Evolutionary conservation across 2,888 invertebrate genomes (phyloP), one percentile per base, ranked within the genome.

Genomic region (Philaethria dido): DNA sequence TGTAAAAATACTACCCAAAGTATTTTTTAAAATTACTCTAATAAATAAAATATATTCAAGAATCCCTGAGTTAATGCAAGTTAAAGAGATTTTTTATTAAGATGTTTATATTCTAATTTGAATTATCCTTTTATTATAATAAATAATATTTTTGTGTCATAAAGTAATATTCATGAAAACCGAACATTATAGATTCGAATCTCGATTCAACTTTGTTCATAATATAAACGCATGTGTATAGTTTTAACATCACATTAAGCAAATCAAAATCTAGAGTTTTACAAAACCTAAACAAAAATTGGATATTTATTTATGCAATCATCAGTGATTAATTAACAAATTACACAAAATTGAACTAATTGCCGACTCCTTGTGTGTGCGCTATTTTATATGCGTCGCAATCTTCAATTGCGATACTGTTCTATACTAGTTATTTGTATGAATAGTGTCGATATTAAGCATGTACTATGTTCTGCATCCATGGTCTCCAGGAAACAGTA

Each of bases 401-500:
- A 57, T 68, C 20, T 16, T 52, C 48, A 14, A 62, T 48, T 54
- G 63, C 45, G 55, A 54, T 8, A 6, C 9, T 33, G 22, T 59
- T 47, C 75, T 80, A 80, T 84, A 80, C 83, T 85, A 83, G 74
- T 81, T n/a, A 39, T 42, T 57, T 60, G 83, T 85, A 79, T 75
- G 69, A 75, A 72, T 85, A 87, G 85, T 85, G 85, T 83, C 83
- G 86, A 88, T 86, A 88, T 83, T 86, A 92, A 92, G 92, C 92
- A 92, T 92, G 92, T 92, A 86, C 89, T 91, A 87, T 92, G 92
- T 92, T 87, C 88, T 84, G 91, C 91, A 91, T 93, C 89, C 94
- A 87, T 93, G 81, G 79, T 93, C 93, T 90, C 92, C 95, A 95
- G 95, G 95, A 95, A 95, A 94, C 94, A 95, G 95, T 95, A 95